Base-by-base conservation (phyloP, 2,888 invertebrate genomes). In the Clunio marinus region DNA sequence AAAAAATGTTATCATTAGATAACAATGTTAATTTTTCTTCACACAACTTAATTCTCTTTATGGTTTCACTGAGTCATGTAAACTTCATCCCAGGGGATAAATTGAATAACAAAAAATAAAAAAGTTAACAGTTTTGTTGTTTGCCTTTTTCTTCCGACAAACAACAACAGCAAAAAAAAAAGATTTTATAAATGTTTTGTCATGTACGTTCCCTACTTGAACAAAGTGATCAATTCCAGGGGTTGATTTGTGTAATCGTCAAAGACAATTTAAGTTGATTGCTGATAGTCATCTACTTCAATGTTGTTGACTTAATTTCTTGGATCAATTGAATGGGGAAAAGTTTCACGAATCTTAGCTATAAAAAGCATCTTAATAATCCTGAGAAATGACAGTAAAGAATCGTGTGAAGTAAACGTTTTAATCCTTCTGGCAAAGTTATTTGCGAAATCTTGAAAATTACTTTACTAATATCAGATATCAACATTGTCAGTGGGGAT, bases 101-200 rank as follows among this genome's bases (percentile, higher is more conserved):
- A 10, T 41, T n/a, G 45, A 62, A n/a, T n/a, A n/a, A n/a, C n/a
- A n/a, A n/a, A n/a, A n/a, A 41, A 41, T 4, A 59, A 24, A 20
- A 45, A 46, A 32, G 59, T 59, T 25, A 59, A 59, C 59, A 59
- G 20, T n/a, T n/a, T 15, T 59, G 7, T 57, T n/a, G 10, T n/a
- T n/a, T 57, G 25, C 27, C 46, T 35, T 62, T 62, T 62, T 32
- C 41, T 32, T 62, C 46, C 25, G 59, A 28, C 45, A 22, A 22
- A 51, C 17, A 27, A 35, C 35, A 51, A n/a, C 35, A 1, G 57
- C 10, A 10, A 22, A 57, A 57, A 57, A 57, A 57, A 57, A 55
- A 24, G 63, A 66, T 46, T 63, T 63, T 63, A 27, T 63, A 55
- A 66, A 66, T 66, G 66, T 66, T 66, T 66, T 66, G 66, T 66